Base-by-base conservation (phyloP, 2,888 invertebrate species). In the Apotomis capreana region DNA sequence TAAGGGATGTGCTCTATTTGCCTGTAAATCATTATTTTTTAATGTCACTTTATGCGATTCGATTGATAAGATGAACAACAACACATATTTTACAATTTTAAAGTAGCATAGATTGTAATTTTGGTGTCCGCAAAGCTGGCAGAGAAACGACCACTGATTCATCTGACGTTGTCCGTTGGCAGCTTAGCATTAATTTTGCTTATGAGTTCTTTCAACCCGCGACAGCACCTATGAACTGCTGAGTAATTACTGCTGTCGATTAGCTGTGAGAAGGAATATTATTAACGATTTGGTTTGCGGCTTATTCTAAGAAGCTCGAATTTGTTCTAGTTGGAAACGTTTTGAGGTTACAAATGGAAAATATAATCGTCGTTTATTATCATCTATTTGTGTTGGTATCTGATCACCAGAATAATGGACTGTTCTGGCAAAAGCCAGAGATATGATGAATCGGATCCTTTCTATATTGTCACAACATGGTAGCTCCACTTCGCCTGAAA, bases 121-220 rank as follows among this genome's bases (percentile, higher is more conserved):
- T 46, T 8, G 46, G 13, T 49, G 52, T 60, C 46, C 59, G 59
- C n/a, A 55, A 55, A 71, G 67, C 67, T 57, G 40, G 52, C 63
- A 59, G 65, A 71, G 61, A 67, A 57, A 70, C 52, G 15, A 13
- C 61, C 60, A 70, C 55, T 70, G 67, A 67, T 61, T 60, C 36
- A 15, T 13, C 55, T 61, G 65, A 65, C 67, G 70, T 40, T 61
- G 61, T 61, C 55, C 54, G 61, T 61, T 67, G 58, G 15, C 36
- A 8, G n/a, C 26, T 13, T 10, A 8, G 44, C 63, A 70, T 70
- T 60, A 65, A 67, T 67, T 57, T 12, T 15, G 49, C 49, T 71
- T 67, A 71, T 71, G 70, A 71, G 70, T 71, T 67, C 67, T 51
- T 71, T 71, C 67, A 67, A 71, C 70, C 54, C 61, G 70, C 65